Evolutionary conservation across 2,113 vertebrate genomes (phyloP), one percentile per base, ranked within the genome.

Genomic region (Dasypus novemcinctus): DNA sequence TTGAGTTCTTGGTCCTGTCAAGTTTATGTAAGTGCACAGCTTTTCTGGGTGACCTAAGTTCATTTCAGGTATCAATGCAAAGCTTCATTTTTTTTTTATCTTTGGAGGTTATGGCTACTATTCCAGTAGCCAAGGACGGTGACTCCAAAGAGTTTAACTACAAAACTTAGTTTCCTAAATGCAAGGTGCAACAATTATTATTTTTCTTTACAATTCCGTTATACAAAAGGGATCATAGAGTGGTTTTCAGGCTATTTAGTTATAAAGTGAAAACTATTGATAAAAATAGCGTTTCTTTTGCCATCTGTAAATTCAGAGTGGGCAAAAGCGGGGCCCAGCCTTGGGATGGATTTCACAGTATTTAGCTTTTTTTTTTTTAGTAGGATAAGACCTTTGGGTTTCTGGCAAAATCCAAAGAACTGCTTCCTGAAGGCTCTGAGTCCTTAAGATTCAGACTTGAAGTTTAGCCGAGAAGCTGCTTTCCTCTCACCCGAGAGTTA

Each of bases 261-360:
- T 75, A 76, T 38, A 68, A 83, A 68, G 9, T 71, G 33, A 75
- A 69, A n/a, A 46, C 29, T 21, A 13, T 43, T 63, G 41, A 43
- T 64, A 69, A 76, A 33, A 8, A 12, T 6, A 84, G 61, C 4
- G 20, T 78, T 76, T 92, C 5, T 38, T 61, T 11, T 18, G 52
- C 38, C 57, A 5, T 27, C 29, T n/a, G 23, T 8, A 41, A 18
- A 8, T 3, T 68, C 29, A 1, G 29, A 9, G 71, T 1, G 4
- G 7, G 17, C 25, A 15, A 36, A 69, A 36, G 52, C 2, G n/a
- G 10, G n/a, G 57, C 7, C 0, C 4, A 1, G 1, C 25, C 5
- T 1, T 31, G 3, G n/a, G 59, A n/a, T 1, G 6, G 25, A 15
- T 15, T 43, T 1, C 0, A 13, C 3, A 5, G 4, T 13, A 4